These are phyloP conservation scores for Eurosta solidaginis DNA, from an alignment of 1,140 invertebrate genomes.

Conservation along the genomic window DNA sequence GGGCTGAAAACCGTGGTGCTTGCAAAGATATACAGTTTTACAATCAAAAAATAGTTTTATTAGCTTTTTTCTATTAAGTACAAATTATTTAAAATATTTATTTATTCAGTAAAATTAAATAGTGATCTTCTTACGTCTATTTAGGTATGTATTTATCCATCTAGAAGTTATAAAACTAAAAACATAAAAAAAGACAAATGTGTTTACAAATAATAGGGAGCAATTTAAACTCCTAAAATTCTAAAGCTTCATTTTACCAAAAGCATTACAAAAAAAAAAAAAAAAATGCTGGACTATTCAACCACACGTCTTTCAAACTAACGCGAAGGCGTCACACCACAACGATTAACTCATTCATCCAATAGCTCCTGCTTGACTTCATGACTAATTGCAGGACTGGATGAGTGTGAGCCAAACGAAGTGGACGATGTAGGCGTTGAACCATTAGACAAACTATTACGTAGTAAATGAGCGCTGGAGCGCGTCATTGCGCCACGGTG, in stretches of 20 bases:
- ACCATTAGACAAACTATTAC: not conserved
- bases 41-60: too few relatives aligned
- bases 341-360: conserved; percentile 19
- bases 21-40: too few relatives aligned
- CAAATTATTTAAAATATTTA: not conserved
- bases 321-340: too few relatives aligned
- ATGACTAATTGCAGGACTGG: not conserved
- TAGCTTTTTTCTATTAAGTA: not conserved
- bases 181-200: not conserved
- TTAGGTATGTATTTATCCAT: not conserved
- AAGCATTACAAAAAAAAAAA: conserved; percentile 4
- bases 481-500: conserved; percentile 30
- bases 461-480: conserved; percentile 5
- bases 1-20: too few relatives aligned
- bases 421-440: not conserved
- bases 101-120: not conserved
- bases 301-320: not conserved
- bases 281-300: not conserved
- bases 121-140: not conserved
- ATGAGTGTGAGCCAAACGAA: not conserved
- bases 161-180: not conserved
- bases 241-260: conserved; percentile 13
- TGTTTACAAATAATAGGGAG: not conserved
- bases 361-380: conserved; percentile 31
- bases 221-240: not conserved